Evolutionary conservation across 2,797 vertebrate species (phyloP).

Genomic region (Xiphophorus birchmanni): DNA sequence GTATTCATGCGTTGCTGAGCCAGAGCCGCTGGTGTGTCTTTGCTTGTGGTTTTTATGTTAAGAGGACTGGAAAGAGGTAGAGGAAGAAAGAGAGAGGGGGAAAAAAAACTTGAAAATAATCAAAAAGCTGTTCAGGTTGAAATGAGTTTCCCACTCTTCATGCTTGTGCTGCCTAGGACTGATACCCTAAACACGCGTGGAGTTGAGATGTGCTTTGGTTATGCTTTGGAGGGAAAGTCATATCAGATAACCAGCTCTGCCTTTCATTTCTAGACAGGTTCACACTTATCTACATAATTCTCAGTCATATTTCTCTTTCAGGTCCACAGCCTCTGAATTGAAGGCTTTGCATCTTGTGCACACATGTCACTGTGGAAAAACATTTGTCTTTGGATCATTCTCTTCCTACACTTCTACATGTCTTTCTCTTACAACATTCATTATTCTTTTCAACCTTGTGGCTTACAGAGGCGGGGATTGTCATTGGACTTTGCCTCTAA

Average conservation of each 20-base stretch:
- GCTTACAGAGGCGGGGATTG: constrained; percentile 14
- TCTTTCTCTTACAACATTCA: constrained; percentile 11
- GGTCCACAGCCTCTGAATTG: constrained; percentile 43
- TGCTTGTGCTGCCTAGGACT: constrained; percentile 54
- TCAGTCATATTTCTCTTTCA: constrained; percentile 59
- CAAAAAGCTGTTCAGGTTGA: constrained; percentile 68
- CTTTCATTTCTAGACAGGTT: constrained; percentile 67
- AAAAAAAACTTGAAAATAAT: constrained; percentile 68
- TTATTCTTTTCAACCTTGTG: constrained; percentile 17
- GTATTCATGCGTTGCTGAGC: constrained; percentile 67
- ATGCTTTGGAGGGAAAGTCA: constrained; percentile 64
- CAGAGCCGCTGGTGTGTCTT: constrained; percentile 51
- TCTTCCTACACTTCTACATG: constrained; percentile 27
- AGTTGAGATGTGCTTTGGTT: constrained; percentile 68
- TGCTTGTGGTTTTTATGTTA: constrained; percentile 63
- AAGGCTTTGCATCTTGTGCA: constrained; percentile 40
- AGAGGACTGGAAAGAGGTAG: constrained; percentile 45
- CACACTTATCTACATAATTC: constrained; percentile 69
- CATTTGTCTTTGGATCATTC: constrained; percentile 40
- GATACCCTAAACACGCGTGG: constrained; percentile 66
- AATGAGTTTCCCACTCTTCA: constrained; percentile 67
- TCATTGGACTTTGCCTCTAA: not conserved
- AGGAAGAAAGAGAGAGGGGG: not conserved
- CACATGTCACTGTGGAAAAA: constrained; percentile 48
- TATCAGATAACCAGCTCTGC: constrained; percentile 70